Evolutionary conservation across 2,113 vertebrate genomes (phyloP).

Genomic region (Anas platyrhynchos): DNA sequence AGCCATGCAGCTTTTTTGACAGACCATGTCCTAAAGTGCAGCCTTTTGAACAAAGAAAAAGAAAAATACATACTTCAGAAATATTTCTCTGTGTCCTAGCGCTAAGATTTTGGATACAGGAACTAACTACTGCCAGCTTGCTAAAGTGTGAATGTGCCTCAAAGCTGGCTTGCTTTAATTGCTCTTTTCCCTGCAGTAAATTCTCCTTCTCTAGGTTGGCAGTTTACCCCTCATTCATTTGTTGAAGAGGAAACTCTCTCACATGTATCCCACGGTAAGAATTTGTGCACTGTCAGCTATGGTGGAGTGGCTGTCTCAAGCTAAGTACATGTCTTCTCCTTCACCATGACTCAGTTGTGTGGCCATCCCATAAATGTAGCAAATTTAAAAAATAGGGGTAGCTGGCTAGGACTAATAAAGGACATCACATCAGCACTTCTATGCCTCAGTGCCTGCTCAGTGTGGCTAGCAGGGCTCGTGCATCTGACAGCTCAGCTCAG

Average conservation of each 20-base stretch:
- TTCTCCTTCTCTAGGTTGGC: background rate
- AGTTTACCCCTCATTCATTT: background rate
- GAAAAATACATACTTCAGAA: slow-evolving; percentile 10
- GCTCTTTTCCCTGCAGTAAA: background rate
- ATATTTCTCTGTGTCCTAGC: background rate
- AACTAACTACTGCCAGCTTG: background rate
- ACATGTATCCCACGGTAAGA: rapidly evolving
- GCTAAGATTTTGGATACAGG: background rate
- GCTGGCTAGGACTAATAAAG: background rate
- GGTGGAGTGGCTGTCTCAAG: background rate
- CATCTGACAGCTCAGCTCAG: background rate
- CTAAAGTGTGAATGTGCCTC: background rate
- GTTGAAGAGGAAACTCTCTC: background rate
- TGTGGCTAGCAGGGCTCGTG: background rate
- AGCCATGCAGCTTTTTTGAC: background rate
- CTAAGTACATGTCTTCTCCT: background rate
- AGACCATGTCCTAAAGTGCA: background rate
- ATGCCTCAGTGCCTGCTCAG: background rate
- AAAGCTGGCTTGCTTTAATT: background rate
- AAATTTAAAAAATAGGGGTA: background rate
- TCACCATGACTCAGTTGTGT: background rate
- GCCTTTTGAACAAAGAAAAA: background rate
- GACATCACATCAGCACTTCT: background rate
- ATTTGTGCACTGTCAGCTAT: background rate
- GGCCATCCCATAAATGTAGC: background rate